Base-by-base conservation (phyloP, 2,113 vertebrate species). In the Caretta caretta region DNA sequence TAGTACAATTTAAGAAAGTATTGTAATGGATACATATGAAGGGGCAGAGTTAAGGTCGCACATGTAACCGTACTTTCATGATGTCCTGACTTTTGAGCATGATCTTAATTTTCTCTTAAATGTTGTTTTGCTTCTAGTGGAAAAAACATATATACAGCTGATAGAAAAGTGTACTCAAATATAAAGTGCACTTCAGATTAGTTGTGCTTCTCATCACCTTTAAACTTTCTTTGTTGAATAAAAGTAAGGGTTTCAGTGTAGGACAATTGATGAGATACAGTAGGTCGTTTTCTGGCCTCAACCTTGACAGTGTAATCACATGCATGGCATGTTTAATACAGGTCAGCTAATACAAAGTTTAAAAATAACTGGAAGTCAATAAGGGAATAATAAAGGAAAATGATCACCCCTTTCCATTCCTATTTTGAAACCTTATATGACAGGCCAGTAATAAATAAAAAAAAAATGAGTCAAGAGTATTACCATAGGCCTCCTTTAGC, bases 371-470 rank as follows among this genome's bases (percentile, higher is more conserved):
- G 86, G 78, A 94, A 96, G 94, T 97, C 97, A 95, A 96, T 96
- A 97, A 97, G 95, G 93, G 96, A 97, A 97, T 97, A 97, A 97
- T 96, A 98, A 96, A 96, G 93, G 97, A 86, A 96, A 94, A 96
- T 94, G 57, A 97, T 97, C 90, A 93, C 86, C 93, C 72, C 96
- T 95, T 94, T 97, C 49, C 53, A 92, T 94, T 95, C 91, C 95
- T 86, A 9, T 85, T 90, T 94, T 85, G 65, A 82, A 92, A 94
- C 94, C 96, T 95, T 90, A 87, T 91, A 85, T 59, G 83, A 91
- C 89, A 88, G 94, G 89, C 96, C 95, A 97, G 78, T 62, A 87
- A 95, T 84, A 24, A 72, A 72, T 72, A 69, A 35, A 79, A 80
- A 80, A 72, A 54, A 89, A 50, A 38, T 80, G 56, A 91, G 82